phyloP scores from a whole-genome alignment of 1,140 invertebrate genomes.

The Tetragnatha versicolor region DNA sequence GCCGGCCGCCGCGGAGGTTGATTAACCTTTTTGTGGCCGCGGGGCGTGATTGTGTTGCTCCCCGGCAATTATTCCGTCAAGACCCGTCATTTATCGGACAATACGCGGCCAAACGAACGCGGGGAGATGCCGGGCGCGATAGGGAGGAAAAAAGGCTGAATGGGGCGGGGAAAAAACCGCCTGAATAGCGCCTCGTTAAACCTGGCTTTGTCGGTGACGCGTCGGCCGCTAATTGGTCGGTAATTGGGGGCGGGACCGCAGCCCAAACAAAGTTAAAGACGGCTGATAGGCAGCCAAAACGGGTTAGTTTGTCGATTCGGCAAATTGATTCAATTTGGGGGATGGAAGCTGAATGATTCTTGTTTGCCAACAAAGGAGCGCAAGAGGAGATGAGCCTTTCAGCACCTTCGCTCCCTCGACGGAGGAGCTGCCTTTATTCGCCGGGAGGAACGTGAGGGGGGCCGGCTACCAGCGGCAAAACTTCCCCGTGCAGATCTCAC shows the following conservation, averaged over 20 bases:
- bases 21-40: too few relatives aligned
- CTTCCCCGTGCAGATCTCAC: too few relatives aligned
- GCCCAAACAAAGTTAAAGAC: slow-evolving; percentile 49
- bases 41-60: too few relatives aligned
- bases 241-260: slow-evolving; percentile 39
- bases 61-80: too few relatives aligned
- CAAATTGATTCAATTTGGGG: slow-evolving; percentile 51
- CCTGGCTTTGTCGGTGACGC: neutral
- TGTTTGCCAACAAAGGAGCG: slow-evolving; percentile 47
- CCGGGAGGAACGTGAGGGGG: slow-evolving; percentile 16
- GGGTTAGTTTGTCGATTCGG: slow-evolving; percentile 52
- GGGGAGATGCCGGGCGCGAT: too few relatives aligned
- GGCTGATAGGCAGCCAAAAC: slow-evolving; percentile 50
- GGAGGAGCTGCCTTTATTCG: slow-evolving; percentile 13
- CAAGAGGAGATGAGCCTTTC: neutral
- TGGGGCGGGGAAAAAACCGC: too few relatives aligned
- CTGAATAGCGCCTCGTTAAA: slow-evolving; percentile 48
- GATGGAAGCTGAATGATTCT: slow-evolving; percentile 36
- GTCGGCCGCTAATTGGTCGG: slow-evolving; percentile 33
- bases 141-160: too few relatives aligned
- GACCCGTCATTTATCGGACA: too few relatives aligned
- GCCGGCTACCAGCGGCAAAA: too few relatives aligned
- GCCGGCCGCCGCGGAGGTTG: too few relatives aligned
- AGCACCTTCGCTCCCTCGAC: neutral
- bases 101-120: too few relatives aligned